Base-by-base conservation (phyloP, 2,113 vertebrate genomes). In the Eretmodus cyanostictus region DNA sequence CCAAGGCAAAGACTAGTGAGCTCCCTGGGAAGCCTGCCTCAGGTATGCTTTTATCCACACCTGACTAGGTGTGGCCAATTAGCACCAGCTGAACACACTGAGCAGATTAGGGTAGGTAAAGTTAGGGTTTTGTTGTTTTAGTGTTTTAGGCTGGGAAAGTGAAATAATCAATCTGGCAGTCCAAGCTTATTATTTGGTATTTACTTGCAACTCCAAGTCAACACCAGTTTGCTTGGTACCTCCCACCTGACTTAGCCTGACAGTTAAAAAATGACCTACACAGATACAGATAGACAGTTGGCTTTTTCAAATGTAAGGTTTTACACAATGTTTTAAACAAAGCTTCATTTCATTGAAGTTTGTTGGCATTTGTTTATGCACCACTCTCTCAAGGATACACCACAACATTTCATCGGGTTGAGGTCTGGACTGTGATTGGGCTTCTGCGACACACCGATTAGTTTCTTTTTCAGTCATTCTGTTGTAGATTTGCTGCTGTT, bases 101-200 rank as follows among this genome's bases (percentile, higher is more conserved):
- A 22, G 22, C 22, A 22, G 22, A 22, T 22, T 22, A 22, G 22
- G 22, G 22, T 22, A 22, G 22, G 22, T 22, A 22, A 22, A 22
- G 22, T 22, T 22, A 22, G 22, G 22, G 22, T 22, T 22, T 22
- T 22, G 22, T 22, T 22, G 22, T 22, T 22, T 22, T 22, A 22
- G 22, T 22, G 22, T 22, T 22, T 22, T 22, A 22, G 22, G 22
- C 22, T 22, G 22, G 22, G 22, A 22, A 22, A 22, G 22, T 22
- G 40, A 73, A 73, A 47, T 45, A 47, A 27, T 73, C 13, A 73
- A 47, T 27, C 24, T 27, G 22, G 8, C 40, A 45, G 68, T 73
- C 0, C 38, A 42, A 68, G 0, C 7, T 5, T 40, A 40, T 13
- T 40, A 1, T 66, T 66, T 13, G 11, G 19, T n/a, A 40, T 68